Evolutionary conservation across 2,888 invertebrate species (phyloP), one percentile per base, ranked within the genome.

Genomic region (Lamellibrachia satsuma): DNA sequence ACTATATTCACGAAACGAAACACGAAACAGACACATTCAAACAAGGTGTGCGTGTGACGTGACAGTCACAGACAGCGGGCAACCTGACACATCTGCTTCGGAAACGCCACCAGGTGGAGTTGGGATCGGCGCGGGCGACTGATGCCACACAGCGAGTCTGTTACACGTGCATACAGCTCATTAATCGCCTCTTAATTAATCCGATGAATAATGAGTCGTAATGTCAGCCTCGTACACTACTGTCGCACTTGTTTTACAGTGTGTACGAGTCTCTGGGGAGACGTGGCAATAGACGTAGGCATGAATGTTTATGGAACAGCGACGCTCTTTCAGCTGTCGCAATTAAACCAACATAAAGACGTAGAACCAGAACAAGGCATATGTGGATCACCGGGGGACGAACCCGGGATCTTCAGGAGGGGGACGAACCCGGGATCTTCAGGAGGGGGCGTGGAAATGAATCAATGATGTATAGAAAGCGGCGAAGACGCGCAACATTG

Each of bases 111-210:
- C 75, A 15, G 75, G 75, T 75, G 75, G 75, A 75, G 75, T 3
- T 75, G 75, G 75, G 75, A 22, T 75, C 75, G 75, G 22, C 75
- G 15, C 15, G 75, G 1, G 75, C 75, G 75, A 75, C 55, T 8
- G 7, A 55, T 9, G 55, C 7, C 55, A 55, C 55, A 55, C 55
- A 55, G 9, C 55, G 55, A 55, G 55, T 55, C 55, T 55, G 55
- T 7, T 9, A 55, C 55, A 22, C 75, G 75, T 75, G 75, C 22
- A 15, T 15, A 75, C 75, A 15, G 75, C 22, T 22, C 75, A 75
- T 75, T 75, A 75, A 75, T 75, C 75, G 75, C 75, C 15, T 75
- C 75, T 75, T 9, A 75, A 75, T 75, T 75, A 75, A 75, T 75
- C 75, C 75, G 75, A 15, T 75, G 15, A 75, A 75, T 75, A 75